Evolutionary conservation across 2,797 vertebrate species (phyloP).

Genomic region (Myotis findleyi): DNA sequence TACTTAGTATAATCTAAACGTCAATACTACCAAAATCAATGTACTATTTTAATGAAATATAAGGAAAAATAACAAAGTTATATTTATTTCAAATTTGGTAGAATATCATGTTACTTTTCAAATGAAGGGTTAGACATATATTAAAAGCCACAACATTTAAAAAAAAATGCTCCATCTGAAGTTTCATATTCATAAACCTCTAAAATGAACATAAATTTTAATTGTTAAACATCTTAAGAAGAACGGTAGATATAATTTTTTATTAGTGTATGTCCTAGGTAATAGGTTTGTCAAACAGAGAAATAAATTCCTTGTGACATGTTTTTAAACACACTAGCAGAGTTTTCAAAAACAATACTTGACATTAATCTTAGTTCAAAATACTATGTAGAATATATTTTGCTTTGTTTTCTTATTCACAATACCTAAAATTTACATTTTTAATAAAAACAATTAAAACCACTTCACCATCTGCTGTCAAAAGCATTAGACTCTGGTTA

Average conservation of each 20-base stretch:
- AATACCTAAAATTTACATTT: conserved; percentile 52
- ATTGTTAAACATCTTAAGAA: conserved; percentile 10
- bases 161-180: neutral
- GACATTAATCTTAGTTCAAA: conserved; percentile 59
- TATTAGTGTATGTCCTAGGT: neutral
- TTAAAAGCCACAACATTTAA: neutral
- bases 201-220: conserved; percentile 18
- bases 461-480: neutral
- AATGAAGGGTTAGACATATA: neutral
- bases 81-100: neutral
- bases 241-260: neutral
- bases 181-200: neutral
- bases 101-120: neutral
- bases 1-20: neutral
- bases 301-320: conserved; percentile 50
- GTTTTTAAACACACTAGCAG: conserved; percentile 47
- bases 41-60: neutral
- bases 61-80: neutral
- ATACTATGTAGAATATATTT: conserved; percentile 15
- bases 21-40: neutral
- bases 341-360: conserved; percentile 27
- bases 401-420: conserved; percentile 26
- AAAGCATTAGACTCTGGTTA: neutral
- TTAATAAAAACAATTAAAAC: conserved; percentile 43
- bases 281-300: neutral